Evolutionary conservation across 2,888 invertebrate species (phyloP).

Genomic region (Drosophila demipolita): DNA sequence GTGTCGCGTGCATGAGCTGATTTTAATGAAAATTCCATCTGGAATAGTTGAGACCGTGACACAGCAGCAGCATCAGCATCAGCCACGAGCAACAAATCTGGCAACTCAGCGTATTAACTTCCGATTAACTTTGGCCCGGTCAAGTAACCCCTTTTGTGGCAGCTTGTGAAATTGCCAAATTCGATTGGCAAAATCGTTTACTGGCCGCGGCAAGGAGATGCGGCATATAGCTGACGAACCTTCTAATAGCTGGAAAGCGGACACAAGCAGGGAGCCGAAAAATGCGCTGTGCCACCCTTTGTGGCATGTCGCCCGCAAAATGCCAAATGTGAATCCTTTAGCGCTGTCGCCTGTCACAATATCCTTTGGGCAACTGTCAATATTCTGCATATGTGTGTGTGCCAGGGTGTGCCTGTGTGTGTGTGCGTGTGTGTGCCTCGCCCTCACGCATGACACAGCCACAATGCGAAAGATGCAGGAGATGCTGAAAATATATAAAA

Average conservation of each 20-base stretch:
- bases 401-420: conserved; percentile 22
- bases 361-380: conserved; percentile 78
- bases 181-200: conserved; percentile 81
- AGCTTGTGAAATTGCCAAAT: conserved; percentile 74
- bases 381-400: conserved; percentile 39
- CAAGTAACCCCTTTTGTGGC: conserved; percentile 71
- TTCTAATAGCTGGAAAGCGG: conserved; percentile 64
- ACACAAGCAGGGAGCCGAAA: conserved; percentile 17
- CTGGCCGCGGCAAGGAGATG: conserved; percentile 37
- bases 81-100: conserved; percentile 66
- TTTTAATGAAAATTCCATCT: conserved; percentile 81
- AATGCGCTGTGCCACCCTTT: conserved; percentile 61
- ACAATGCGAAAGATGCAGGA: conserved; percentile 32
- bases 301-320: conserved; percentile 38
- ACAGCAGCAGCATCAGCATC: conserved; percentile 37
- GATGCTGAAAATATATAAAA: conserved; percentile 25
- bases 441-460: conserved; percentile 69
- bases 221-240: conserved; percentile 40
- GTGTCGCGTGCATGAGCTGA: conserved; percentile 75
- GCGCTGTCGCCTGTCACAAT: conserved; percentile 75
- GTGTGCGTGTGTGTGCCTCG: conserved; percentile 54
- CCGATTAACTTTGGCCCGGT: conserved; percentile 84
- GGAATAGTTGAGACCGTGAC: conserved; percentile 73
- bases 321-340: conserved; percentile 62
- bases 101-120: conserved; percentile 84